Evolutionary conservation across 2,113 vertebrate genomes (phyloP), one percentile per base, ranked within the genome.

Genomic region (Candoia aspera): DNA sequence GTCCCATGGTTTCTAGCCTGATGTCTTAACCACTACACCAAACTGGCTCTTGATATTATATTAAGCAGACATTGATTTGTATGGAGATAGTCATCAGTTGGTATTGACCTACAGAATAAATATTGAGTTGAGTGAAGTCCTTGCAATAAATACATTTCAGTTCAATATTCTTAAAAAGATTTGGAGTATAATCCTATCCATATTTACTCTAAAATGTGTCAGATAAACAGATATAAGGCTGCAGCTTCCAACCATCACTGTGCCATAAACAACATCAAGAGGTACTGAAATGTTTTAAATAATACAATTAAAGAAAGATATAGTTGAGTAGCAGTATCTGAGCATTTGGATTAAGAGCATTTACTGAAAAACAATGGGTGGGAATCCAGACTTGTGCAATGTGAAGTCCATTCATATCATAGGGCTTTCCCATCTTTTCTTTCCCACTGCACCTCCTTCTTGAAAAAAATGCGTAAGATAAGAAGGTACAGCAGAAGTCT

Each of bases 81-180:
- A 49, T 60, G 46, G 92, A 9, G 8, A 42, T 79, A 46, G 86
- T 84, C 49, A 91, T 2, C 8, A 23, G 59, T 29, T 68, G 19
- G 21, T n/a, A 84, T 68, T 57, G 54, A 33, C 54, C 58, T 0
- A 4, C 91, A 93, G 93, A 11, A 91, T 92, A 94, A 57, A 88
- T 84, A 92, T 46, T 89, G 94, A 58, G 37, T 54, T 37, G 4
- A 87, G 37, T 64, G 46, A 17, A 0, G 0, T 21, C 29, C 73
- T 87, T 62, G 68, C 10, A 83, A 88, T 24, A 73, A 83, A 88
- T n/a, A 15, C 19, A 33, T 89, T 88, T 89, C 68, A 84, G 46
- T 62, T 46, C 62, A 92, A 90, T 24, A 90, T 19, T 19, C 11
- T 84, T 88, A 87, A 3, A 9, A n/a, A 11, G 24, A 0, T 60